Evolutionary conservation across 37 sponge, comb jelly and placozoan species (phyloP).

Genomic region (Hexactinellida sp.): DNA sequence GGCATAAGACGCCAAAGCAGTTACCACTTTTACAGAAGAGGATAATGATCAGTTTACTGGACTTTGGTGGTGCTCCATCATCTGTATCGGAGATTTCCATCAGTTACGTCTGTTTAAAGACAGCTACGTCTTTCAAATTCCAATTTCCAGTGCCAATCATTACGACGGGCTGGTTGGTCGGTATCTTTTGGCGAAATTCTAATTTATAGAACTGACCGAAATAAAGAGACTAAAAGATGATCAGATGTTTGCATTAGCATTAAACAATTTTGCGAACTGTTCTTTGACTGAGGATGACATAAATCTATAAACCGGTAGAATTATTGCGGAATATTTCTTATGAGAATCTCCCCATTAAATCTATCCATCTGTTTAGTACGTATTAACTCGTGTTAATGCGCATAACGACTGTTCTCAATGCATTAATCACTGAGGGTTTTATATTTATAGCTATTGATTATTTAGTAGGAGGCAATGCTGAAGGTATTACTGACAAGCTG

Average conservation of each 20-base stretch:
- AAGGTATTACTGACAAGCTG: not conserved
- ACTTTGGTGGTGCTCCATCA: constrained; percentile 24
- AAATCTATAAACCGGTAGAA: not conserved
- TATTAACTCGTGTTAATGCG: not conserved
- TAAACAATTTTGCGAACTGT: not conserved
- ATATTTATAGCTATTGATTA: not conserved
- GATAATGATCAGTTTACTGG: constrained; percentile 9
- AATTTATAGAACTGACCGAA: not conserved
- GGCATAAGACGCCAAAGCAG: too few species aligned
- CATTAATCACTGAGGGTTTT: not conserved
- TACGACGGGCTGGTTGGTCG: not conserved
- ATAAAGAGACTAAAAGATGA: not conserved
- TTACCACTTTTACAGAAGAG: too few species aligned
- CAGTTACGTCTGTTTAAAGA: constrained; percentile 23
- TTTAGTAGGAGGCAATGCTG: not conserved
- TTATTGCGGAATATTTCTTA: not conserved
- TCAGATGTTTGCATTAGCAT: not conserved
- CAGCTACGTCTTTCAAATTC: not conserved
- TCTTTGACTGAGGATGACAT: not conserved
- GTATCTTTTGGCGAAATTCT: not conserved
- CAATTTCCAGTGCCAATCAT: not conserved
- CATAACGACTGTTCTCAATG: not conserved
- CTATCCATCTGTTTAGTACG: not conserved
- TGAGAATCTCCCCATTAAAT: not conserved
- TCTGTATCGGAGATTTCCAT: constrained; percentile 34